A percentile compares a stretch with the other conserved stretches of the same genome.
Evolutionary conservation across 2,797 vertebrate genomes (phyloP).

Genomic region (Paguma larvata): DNA sequence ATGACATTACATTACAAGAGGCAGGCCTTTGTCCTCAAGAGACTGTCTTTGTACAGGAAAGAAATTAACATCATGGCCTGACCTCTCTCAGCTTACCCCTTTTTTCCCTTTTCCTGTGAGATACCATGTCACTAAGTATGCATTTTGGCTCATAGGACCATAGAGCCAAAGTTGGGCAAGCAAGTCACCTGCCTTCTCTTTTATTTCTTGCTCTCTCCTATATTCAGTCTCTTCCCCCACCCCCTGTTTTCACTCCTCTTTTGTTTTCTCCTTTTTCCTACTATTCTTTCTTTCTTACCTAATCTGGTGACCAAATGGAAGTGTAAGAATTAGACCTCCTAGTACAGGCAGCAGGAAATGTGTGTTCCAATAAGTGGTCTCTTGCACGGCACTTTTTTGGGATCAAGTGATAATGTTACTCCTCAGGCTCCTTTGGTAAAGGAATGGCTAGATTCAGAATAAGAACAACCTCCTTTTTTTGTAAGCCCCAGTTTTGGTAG

Average conservation of each 20-base stretch:
- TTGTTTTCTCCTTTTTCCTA: constrained; percentile 11
- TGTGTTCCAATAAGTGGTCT: constrained; percentile 70
- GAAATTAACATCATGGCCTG: constrained; percentile 93
- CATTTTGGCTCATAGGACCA: constrained; percentile 85
- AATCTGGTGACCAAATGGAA: constrained; percentile 87
- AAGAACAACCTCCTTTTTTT: constrained; percentile 44
- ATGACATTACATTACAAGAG: constrained; percentile 99
- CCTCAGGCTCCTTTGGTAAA: constrained; percentile 65
- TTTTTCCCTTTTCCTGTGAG: constrained; percentile 83
- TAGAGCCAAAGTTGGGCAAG: constrained; percentile 85
- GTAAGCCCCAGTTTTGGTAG: constrained; percentile 62
- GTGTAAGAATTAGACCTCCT: constrained; percentile 79
- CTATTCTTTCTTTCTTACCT: constrained; percentile 73
- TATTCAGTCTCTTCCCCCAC: not conserved
- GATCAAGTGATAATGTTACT: constrained; percentile 68
- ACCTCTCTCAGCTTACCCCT: constrained; percentile 88
- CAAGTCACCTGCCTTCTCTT: constrained; percentile 85
- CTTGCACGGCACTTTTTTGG: constrained; percentile 78
- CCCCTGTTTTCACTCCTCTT: not conserved
- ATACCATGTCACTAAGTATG: constrained; percentile 83
- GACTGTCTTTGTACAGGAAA: constrained; percentile 99
- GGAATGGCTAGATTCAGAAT: constrained; percentile 69
- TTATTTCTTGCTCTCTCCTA: constrained; percentile 68
- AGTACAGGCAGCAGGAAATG: constrained; percentile 77
- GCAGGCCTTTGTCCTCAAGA: constrained; percentile 99